phyloP scores from a whole-genome alignment of 2,797 vertebrate genomes.

The Semaprochilodus insignis region DNA sequence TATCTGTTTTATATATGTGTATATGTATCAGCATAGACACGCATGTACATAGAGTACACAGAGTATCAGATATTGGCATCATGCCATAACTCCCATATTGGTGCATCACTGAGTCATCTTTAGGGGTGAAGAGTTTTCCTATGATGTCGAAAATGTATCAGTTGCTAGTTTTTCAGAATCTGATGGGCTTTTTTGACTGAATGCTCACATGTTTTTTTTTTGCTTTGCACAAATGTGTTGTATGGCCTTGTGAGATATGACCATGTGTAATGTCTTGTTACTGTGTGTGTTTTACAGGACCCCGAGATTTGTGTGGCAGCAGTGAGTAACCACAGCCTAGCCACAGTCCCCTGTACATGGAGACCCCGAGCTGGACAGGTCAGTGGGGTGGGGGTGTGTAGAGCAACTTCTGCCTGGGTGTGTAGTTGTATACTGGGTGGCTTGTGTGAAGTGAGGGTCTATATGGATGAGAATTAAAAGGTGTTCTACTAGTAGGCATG shows the following conservation, averaged over 20 bases:
- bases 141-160: too few relatives aligned
- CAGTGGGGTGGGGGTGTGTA: slow-evolving; percentile 43
- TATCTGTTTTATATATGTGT: too few relatives aligned
- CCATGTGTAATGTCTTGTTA: neutral
- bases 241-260: neutral
- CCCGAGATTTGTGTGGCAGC: slow-evolving; percentile 53
- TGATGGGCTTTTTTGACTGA: too few relatives aligned
- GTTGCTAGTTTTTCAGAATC: too few relatives aligned
- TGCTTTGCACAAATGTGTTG: neutral
- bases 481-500: neutral
- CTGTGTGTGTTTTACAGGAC: slow-evolving; percentile 51
- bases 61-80: too few relatives aligned
- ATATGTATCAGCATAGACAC: too few relatives aligned
- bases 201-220: too few relatives aligned
- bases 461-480: too few relatives aligned
- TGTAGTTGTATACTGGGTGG: neutral
- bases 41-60: too few relatives aligned
- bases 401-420: neutral
- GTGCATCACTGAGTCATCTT: too few relatives aligned
- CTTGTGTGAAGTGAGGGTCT: neutral
- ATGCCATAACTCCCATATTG: too few relatives aligned
- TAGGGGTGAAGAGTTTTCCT: too few relatives aligned
- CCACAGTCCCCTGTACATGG: slow-evolving; percentile 62
- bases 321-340: slow-evolving; percentile 53
- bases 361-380: slow-evolving; percentile 68